Conservation (phyloP, 2,797 vertebrate genomes). For the Anas capensis region DNA sequence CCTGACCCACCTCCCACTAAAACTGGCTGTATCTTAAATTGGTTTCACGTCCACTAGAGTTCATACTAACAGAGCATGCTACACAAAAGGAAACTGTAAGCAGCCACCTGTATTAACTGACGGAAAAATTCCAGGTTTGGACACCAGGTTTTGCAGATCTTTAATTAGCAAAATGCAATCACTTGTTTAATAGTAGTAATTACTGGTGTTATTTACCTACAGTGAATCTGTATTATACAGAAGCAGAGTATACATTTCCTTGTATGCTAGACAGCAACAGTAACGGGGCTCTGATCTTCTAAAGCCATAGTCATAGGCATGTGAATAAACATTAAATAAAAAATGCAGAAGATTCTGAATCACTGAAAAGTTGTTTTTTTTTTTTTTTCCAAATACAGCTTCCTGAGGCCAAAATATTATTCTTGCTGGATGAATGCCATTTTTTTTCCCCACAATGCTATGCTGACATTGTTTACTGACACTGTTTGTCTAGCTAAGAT, state of each 20-base stretch:
- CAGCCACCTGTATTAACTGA: not conserved
- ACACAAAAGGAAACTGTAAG: not conserved
- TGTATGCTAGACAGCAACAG: not conserved
- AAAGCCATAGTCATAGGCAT: no score
- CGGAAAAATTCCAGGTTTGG: not conserved
- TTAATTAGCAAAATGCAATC: not conserved
- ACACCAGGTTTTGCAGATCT: not conserved
- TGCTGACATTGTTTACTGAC: conserved; percentile 30
- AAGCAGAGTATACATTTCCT: not conserved
- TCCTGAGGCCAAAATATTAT: conserved; percentile 35
- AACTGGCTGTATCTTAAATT: not conserved
- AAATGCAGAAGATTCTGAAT: conserved; percentile 42
- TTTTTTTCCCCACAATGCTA: not conserved
- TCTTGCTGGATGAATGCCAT: not conserved
- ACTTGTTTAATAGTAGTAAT: not conserved
- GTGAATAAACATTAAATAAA: not conserved
- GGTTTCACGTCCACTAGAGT: not conserved
- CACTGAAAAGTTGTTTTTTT: not conserved
- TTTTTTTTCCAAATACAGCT: not conserved
- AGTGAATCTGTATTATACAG: not conserved
- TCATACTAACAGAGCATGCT: not conserved
- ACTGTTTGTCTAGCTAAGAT: conserved; percentile 22
- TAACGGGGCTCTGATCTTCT: not conserved
- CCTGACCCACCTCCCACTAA: not conserved
- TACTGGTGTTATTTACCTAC: not conserved